Percentiles rank a stretch among this genome's conserved stretches.
Evolutionary conservation across 2,888 invertebrate genomes (phyloP).

Genomic region (Pachymerium ferrugineum): DNA sequence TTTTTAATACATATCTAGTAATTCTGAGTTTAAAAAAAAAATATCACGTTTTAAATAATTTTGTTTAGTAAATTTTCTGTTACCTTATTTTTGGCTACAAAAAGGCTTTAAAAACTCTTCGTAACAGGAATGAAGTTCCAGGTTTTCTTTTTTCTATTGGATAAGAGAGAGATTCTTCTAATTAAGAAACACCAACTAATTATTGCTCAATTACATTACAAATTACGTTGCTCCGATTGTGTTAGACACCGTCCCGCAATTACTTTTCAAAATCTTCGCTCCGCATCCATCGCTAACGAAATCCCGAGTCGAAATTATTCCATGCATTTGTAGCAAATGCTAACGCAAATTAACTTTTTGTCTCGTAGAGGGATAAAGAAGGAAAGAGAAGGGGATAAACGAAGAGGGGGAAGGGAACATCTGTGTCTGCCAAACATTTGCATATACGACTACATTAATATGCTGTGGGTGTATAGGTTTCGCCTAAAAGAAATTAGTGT

Average conservation of each 20-base stretch:
- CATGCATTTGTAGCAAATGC: constrained; percentile 25
- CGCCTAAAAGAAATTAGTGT: background rate
- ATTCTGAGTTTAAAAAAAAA: too few relatives aligned
- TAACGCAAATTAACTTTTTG: constrained; percentile 27
- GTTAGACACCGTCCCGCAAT: background rate
- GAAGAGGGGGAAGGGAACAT: constrained; percentile 14
- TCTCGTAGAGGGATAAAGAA: background rate
- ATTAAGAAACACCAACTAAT: constrained; percentile 3
- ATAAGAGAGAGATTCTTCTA: background rate
- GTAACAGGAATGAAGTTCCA: background rate
- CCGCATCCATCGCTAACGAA: background rate
- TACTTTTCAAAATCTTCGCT: constrained; percentile 20
- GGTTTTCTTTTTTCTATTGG: background rate
- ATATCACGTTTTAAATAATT: too few relatives aligned
- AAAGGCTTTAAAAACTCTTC: background rate
- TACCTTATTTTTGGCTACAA: too few relatives aligned
- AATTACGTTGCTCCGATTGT: background rate
- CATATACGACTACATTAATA: constrained; percentile 20
- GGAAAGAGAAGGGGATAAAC: background rate
- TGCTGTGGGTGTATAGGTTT: background rate
- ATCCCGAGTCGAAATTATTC: constrained; percentile 17
- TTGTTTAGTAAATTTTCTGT: too few relatives aligned
- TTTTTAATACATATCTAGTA: too few relatives aligned
- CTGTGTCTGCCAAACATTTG: constrained; percentile 7
- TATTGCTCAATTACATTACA: constrained; percentile 8